A percentile compares a stretch with the other conserved stretches of the same genome.
Conservation (phyloP, 2,113 vertebrate species). For the Oncorhynchus masou region DNA sequence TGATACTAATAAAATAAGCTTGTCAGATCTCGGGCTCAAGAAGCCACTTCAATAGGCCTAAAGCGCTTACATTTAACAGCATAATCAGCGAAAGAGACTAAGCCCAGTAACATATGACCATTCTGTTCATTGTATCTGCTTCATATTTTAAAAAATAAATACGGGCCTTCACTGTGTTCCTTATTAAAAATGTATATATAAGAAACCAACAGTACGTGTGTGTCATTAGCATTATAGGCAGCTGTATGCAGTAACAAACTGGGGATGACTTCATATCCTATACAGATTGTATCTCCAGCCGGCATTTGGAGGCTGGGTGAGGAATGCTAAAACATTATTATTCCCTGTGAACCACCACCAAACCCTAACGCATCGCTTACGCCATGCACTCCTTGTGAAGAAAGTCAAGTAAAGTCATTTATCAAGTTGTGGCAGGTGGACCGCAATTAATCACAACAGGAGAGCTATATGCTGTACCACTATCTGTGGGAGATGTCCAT, state of each 20-base stretch:
- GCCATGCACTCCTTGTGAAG: slow-evolving; percentile 16
- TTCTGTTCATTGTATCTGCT: neutral
- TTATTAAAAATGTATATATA: slow-evolving; percentile 29
- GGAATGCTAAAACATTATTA: slow-evolving; percentile 51
- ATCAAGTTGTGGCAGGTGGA: slow-evolving; percentile 16
- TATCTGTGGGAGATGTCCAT: neutral
- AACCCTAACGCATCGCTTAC: slow-evolving; percentile 26
- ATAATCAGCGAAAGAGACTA: neutral
- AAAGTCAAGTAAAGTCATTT: neutral
- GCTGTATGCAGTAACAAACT: slow-evolving; percentile 50
- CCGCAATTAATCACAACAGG: neutral
- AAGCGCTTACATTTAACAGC: neutral
- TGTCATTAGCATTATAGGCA: slow-evolving; percentile 38
- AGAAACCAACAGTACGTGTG: slow-evolving; percentile 8
- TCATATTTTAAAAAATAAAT: neutral
- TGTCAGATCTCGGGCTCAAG: neutral
- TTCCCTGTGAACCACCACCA: slow-evolving; percentile 37
- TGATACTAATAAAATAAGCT: neutral
- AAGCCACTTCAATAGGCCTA: neutral
- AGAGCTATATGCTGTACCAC: neutral
- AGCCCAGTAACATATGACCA: slow-evolving; percentile 15
- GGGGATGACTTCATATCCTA: slow-evolving; percentile 63
- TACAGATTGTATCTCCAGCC: slow-evolving; percentile 37
- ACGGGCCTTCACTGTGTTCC: slow-evolving; percentile 9
- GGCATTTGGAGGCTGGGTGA: slow-evolving; percentile 39